A percentile compares a stretch with the other conserved stretches of the same genome.
Evolutionary conservation across 1,140 invertebrate genomes (phyloP).

Genomic region (Hypothenemus hampei): DNA sequence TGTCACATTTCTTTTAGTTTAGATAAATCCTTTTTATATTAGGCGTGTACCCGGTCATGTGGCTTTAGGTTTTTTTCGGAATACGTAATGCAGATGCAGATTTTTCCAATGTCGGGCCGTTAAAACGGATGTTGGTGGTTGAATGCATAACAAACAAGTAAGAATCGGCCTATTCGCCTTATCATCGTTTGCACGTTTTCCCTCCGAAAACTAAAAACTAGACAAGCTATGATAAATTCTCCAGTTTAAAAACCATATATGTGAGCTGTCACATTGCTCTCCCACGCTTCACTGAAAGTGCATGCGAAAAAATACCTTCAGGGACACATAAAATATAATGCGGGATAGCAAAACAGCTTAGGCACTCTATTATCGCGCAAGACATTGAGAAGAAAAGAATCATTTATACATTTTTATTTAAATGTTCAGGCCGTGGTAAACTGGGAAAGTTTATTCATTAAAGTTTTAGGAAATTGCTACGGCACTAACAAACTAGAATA

Average conservation of each 20-base stretch:
- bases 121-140: constrained; percentile 28
- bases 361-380: no score
- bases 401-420: no score
- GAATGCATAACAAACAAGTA: constrained; percentile 42
- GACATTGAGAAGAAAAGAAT: no score
- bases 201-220: not conserved
- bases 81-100: constrained; percentile 43
- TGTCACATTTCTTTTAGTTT: constrained; percentile 29
- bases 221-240: constrained; percentile 8
- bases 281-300: constrained; percentile 8
- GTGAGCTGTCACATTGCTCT: constrained; percentile 15
- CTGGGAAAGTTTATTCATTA: constrained; percentile 24
- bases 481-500: constrained; percentile 23
- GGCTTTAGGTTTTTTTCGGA: constrained; percentile 37
- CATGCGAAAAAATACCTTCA: constrained; percentile 14
- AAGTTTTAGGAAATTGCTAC: constrained; percentile 20
- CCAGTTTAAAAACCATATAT: constrained; percentile 17
- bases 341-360: no score
- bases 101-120: constrained; percentile 35
- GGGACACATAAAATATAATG: constrained; percentile 22
- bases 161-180: not conserved
- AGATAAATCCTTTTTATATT: constrained; percentile 40
- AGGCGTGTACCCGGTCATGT: constrained; percentile 37
- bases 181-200: not conserved
- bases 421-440: not conserved